Base-by-base conservation (phyloP, 2,888 invertebrate genomes). In the Hylaea fasciaria region DNA sequence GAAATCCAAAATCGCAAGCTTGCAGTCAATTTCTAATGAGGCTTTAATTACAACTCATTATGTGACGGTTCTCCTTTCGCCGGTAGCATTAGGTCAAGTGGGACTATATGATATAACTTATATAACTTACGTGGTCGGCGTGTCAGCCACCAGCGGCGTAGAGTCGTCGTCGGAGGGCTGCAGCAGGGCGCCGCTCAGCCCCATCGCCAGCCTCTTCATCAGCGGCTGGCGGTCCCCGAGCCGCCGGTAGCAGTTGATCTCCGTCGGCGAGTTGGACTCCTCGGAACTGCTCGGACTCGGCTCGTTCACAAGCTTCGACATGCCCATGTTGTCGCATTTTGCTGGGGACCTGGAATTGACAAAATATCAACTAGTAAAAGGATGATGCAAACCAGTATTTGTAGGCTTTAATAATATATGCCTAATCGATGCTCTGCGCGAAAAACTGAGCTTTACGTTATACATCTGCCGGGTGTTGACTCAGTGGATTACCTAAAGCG, bases 231-330 rank as follows among this genome's bases (percentile, higher is more conserved):
- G 95, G 83, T 97, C 85, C 4, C 82, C 85, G 32, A 97, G 94
- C 76, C 96, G 93, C 82, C 96, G 95, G 89, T 96, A 97, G 80
- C 96, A 96, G 90, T 96, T 96, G 85, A 97, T 93, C 92, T 97
- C 97, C 51, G 96, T 96, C 47, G 97, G 97, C 10, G 97, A 97
- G 88, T 96, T 96, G 80, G 96, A 96, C 90, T 97, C 97, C 85
- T 97, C 97, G 71, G 96, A 97, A 82, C 95, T 96, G 85, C 94
- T 95, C 35, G 95, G 94, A 45, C 89, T 91, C 14, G 83, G 82
- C 72, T 89, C 91, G 83, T 82, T 83, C 37, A 81, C 79, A 52
- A 83, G 76, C 73, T 81, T 81, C 29, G 83, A 73, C 17, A 81
- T 81, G 13, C 88, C 87, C 88, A 88, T 84, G 68, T 78, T 80